Evolutionary conservation across 2,888 invertebrate genomes (phyloP), one percentile per base, ranked within the genome.

Genomic region (Mimas tiliae): DNA sequence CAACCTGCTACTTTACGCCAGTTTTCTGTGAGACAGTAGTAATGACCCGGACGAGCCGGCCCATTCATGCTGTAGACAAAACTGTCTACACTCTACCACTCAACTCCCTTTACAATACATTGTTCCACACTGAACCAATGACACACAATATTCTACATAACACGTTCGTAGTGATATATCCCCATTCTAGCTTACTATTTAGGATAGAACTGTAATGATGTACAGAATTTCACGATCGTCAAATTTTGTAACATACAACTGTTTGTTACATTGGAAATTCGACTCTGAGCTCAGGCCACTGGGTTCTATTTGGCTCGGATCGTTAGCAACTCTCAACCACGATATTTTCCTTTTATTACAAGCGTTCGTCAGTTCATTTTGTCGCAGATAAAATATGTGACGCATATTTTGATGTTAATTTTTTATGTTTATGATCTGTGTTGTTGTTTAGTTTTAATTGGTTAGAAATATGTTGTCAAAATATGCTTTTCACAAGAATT

Each of bases 281-380:
- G 51, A 63, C 69, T 65, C 65, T 75, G 42, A 0, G 0, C 38
- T 0, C 16, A 3, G 6, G 0, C 0, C 0, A 21, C 66, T 69
- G 50, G 67, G 69, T 70, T 50, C 19, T 14, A 53, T 58, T 69
- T 73, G 33, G 55, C n/a, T 16, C 12, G 45, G n/a, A 48, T 33
- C 58, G 58, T 65, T 65, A 33, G 55, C 64, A 68, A 72, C 70
- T 68, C 72, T 67, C 58, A 67, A 64, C 68, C 68, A 67, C 66
- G 69, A 72, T 77, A 73, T 74, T 76, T 74, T 73, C 67, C 34
- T 74, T 70, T 75, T 73, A 74, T 71, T 70, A 68, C 68, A 70
- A 70, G 70, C 74, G 72, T 72, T 75, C 69, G 72, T 69, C 63
- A 63, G 63, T 63, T 66, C 63, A 21, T 66, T 66, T 66, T 47